Evolutionary conservation across 2,797 vertebrate genomes (phyloP).

Genomic region (Aulostomus chinensis): DNA sequence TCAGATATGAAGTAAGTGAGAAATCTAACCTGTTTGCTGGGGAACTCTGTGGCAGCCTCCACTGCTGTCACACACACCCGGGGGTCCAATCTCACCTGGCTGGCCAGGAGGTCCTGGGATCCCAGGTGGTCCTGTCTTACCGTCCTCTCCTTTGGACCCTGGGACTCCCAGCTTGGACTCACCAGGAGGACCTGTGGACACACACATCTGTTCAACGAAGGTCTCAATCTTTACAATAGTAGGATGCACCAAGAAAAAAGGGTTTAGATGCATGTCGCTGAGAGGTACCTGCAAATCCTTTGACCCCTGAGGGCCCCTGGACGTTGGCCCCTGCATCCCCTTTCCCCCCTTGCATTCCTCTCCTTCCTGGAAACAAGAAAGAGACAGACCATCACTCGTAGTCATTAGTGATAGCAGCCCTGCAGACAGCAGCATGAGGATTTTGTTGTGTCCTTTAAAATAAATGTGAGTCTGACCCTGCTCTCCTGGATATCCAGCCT

Average conservation of each 20-base stretch:
- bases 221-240: too few species aligned
- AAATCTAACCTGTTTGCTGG: slow-evolving; percentile 74
- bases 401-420: too few species aligned
- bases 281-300: slow-evolving; percentile 77
- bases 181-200: slow-evolving; percentile 70
- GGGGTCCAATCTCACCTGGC: slow-evolving; percentile 77
- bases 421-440: too few species aligned
- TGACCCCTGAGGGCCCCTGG: slow-evolving; percentile 74
- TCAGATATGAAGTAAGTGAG: too few species aligned
- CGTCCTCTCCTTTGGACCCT: slow-evolving; percentile 75
- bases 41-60: slow-evolving; percentile 70
- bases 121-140: slow-evolving; percentile 66
- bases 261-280: not conserved
- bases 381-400: not conserved
- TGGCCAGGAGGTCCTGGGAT: slow-evolving; percentile 69
- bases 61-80: slow-evolving; percentile 80
- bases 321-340: slow-evolving; percentile 71
- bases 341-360: slow-evolving; percentile 69
- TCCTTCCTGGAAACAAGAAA: slow-evolving; percentile 63
- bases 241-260: not conserved
- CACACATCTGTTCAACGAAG: too few species aligned
- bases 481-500: slow-evolving; percentile 82
- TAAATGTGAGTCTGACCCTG: slow-evolving; percentile 66
- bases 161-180: slow-evolving; percentile 74
- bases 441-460: not conserved